Base-by-base conservation (phyloP, 2,797 vertebrate species). In the Scomberomorus guttatus region DNA sequence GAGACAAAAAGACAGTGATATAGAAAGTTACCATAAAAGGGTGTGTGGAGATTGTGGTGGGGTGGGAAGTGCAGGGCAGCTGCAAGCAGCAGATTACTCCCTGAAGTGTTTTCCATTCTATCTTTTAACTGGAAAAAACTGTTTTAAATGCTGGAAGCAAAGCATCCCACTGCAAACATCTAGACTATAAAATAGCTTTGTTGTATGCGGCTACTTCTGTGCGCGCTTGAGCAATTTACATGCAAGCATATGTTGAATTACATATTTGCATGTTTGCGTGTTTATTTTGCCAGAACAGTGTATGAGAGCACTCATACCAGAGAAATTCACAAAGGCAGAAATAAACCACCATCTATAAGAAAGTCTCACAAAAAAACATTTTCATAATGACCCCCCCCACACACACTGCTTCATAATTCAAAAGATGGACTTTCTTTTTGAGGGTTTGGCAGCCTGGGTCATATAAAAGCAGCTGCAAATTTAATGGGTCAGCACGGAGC, bases 391-490 rank as follows among this genome's bases (percentile, higher is more conserved):
- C 22, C 25, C 29, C 25, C 29, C n/a, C 56, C 27, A 17, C 39
- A 60, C 48, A 27, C 58, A 59, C 44, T 69, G 44, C 32, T 82
- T 81, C 66, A 86, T 81, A 64, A 86, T 86, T 85, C 66, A 90
- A 67, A 37, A 73, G 61, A 66, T 9, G 29, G 37, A 5, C 63
- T 78, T 79, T 82, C 32, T 67, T 66, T 78, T 39, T 55, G 39
- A 70, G 44, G 42, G 42, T 71, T 64, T 65, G 78, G 67, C 79
- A 80, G 73, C 62, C 69, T 54, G 72, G 76, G 81, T 86, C 75
- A 83, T 64, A 72, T 68, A 59, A 85, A 80, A 80, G 67, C 77
- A 81, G 74, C 64, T 87, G 79, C 70, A 56, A 59, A 59, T 85
- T 70, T 85, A 87, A 92, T 87, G 74, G 76, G 72, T 67, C 59